Evolutionary conservation across 2,888 invertebrate species (phyloP).

Genomic region (Candidula unifasciata): DNA sequence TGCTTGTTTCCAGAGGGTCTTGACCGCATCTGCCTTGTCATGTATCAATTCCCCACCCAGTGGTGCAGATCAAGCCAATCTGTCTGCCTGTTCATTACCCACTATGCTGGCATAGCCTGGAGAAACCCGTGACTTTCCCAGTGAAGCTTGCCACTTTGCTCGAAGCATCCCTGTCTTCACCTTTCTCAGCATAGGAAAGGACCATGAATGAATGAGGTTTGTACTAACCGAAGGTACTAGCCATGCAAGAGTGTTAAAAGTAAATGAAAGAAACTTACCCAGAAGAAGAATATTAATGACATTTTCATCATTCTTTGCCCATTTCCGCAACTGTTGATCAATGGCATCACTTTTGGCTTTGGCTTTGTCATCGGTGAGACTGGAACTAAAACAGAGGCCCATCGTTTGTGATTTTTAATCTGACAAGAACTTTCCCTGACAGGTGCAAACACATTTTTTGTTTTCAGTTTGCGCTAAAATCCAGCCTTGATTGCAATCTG

Average conservation of each 20-base stretch:
- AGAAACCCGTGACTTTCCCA: too few species aligned
- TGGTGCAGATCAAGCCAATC: too few species aligned
- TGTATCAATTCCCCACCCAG: too few species aligned
- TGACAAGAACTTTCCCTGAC: not conserved
- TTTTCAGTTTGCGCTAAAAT: not conserved
- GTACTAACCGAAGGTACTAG: not conserved
- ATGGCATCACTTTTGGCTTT: conserved; percentile 82
- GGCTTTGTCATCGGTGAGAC: conserved; percentile 81
- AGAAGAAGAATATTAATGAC: conserved; percentile 83
- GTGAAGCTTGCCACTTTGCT: too few species aligned
- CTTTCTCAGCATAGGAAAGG: too few species aligned
- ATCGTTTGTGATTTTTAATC: conserved; percentile 72
- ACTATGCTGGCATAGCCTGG: too few species aligned
- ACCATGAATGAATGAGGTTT: too few species aligned
- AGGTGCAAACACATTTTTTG: not conserved
- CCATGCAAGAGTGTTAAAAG: not conserved
- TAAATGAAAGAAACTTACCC: conserved; percentile 77
- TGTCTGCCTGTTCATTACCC: too few species aligned
- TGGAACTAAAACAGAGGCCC: conserved; percentile 83
- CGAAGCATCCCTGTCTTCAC: too few species aligned
- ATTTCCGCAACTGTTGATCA: conserved; percentile 81
- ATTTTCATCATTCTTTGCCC: conserved; percentile 82
- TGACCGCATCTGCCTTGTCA: too few species aligned
- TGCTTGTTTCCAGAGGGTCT: too few species aligned
- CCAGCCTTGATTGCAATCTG: too few species aligned